Conservation (phyloP, 2,888 invertebrate genomes). For the Euspilapteryx auroguttella region DNA sequence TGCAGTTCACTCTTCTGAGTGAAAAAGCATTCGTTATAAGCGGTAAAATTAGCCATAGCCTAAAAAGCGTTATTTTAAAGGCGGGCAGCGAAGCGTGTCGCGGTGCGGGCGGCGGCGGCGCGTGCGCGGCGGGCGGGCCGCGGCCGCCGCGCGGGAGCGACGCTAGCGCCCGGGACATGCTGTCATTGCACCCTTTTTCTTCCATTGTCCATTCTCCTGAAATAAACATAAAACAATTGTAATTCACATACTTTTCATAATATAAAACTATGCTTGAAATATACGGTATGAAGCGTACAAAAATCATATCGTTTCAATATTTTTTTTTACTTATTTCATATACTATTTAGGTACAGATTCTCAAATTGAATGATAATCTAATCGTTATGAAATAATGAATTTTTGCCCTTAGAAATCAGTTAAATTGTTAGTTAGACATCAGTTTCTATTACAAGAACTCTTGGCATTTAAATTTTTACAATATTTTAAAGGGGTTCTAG, state of each 20-base stretch:
- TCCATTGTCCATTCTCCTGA: conserved; percentile 53
- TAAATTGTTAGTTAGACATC: too few species aligned
- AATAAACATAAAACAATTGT: conserved; percentile 21
- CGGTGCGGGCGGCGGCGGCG: conserved; percentile 14
- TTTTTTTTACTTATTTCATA: too few species aligned
- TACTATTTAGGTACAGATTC: too few species aligned
- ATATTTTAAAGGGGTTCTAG: too few species aligned
- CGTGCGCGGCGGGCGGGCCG: conserved; percentile 14
- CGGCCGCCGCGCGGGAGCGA: conserved; percentile 33
- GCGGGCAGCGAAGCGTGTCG: too few species aligned
- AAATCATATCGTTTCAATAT: too few species aligned
- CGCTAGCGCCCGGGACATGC: conserved; percentile 52
- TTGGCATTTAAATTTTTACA: too few species aligned
- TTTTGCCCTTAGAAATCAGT: too few species aligned
- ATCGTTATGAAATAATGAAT: too few species aligned
- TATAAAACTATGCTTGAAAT: not conserved
- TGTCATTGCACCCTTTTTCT: conserved; percentile 44
- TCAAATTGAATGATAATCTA: too few species aligned
- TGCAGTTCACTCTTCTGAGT: conserved; percentile 32
- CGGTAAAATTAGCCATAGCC: conserved; percentile 47
- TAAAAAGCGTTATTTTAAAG: conserved; percentile 51
- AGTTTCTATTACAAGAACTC: too few species aligned
- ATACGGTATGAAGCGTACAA: too few species aligned
- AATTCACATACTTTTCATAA: not conserved
- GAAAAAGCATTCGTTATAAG: conserved; percentile 32